A percentile compares a stretch with the other conserved stretches of the same genome.
phyloP scores from a whole-genome alignment of 2,113 vertebrate genomes.

The Zosterops japonicus region DNA sequence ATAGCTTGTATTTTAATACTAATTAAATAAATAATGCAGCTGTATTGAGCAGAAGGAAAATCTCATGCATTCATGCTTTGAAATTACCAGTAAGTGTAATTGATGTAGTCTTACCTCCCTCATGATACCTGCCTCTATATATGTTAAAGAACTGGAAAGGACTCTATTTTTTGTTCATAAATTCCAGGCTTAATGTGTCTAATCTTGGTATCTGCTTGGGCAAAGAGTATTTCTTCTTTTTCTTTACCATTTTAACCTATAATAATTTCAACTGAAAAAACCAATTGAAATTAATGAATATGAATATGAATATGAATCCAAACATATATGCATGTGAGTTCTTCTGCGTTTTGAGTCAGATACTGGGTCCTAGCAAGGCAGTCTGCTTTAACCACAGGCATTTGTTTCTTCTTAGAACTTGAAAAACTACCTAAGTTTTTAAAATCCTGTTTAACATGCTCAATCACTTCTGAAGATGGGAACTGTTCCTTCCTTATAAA shows the following conservation, averaged over 20 bases:
- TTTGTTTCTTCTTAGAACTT: background rate
- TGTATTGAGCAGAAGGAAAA: background rate
- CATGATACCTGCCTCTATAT: background rate
- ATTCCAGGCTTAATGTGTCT: background rate
- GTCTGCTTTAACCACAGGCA: background rate
- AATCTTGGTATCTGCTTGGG: background rate
- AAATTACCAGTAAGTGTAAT: background rate
- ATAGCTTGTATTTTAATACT: slow-evolving; percentile 15
- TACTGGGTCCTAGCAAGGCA: background rate
- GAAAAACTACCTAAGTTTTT: background rate
- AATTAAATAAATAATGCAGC: slow-evolving; percentile 13
- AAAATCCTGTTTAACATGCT: background rate
- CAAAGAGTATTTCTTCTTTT: background rate
- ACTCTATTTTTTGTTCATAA: background rate
- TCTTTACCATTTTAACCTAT: background rate
- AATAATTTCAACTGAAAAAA: background rate
- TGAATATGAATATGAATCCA: background rate
- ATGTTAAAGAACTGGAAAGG: background rate
- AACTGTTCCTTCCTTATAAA: background rate
- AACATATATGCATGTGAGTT: background rate
- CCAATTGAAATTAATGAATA: background rate
- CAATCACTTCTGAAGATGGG: background rate
- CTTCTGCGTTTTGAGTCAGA: background rate
- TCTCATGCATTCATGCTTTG: background rate
- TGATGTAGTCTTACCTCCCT: background rate